Evolutionary conservation across 2,113 vertebrate species (phyloP), one percentile per base, ranked within the genome.

Genomic region (Bothrops jararaca): DNA sequence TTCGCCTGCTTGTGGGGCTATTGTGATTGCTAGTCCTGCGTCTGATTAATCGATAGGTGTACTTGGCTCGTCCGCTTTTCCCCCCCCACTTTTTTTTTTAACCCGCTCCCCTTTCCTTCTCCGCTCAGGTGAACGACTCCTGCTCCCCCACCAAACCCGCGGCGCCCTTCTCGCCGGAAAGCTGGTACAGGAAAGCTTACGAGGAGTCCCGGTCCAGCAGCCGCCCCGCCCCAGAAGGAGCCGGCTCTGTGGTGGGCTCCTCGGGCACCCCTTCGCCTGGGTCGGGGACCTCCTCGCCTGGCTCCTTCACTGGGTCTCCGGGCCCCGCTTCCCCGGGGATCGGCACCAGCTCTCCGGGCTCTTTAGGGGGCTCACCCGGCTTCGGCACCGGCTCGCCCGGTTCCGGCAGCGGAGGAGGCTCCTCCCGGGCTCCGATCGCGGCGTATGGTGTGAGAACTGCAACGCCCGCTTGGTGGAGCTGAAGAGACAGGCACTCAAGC

Each of bases 371-470:
- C 69, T 99, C 99, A 9, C 99, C 99, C 0, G 99, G 99, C 57
- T 99, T 99, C 96, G 99, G 99, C 92, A 99, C 99, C 0, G 99
- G 99, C 94, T 99, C 99, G 18, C 99, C 99, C 0, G 99, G 99
- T n/a, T 99, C 99, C 92, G 99, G 98, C 90, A 99, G 98, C 85
- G 99, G 99, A 90, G 99, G 98, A 91, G 99, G 99, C 95, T 99
- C 99, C 95, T 99, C 99, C 99, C 99, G 7, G 99, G 99, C 57
- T 99, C 99, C 13, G 99, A 99, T 91, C 98, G 99, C 94, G 98
- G 98, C 88, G 98, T 98, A 90, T 99, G 99, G 99, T 99, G 99
- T 96, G 99, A 99, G 96, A 98, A 98, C 97, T 99, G 99, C 97
- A 99, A 97, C 92, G 98, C 98, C 90, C 98, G 98, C 94, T 98